phyloP scores from a whole-genome alignment of 2,888 invertebrate genomes.

The Athripsodes cinereus region DNA sequence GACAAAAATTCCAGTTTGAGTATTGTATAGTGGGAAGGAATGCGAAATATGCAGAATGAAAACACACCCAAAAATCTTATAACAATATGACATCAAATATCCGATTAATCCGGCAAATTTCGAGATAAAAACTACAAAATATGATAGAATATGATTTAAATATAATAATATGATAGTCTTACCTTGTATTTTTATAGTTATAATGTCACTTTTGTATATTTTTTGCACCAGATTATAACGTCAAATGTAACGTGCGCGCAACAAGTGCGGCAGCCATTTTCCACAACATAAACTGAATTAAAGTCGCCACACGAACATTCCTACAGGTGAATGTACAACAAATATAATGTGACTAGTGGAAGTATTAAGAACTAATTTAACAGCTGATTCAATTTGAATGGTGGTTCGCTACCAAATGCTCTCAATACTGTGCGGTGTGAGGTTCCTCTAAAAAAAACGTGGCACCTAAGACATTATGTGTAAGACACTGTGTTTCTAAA shows the following conservation, averaged over 20 bases:
- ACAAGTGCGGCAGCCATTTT: background rate
- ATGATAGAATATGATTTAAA: background rate
- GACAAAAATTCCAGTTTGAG: background rate
- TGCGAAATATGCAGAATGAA: background rate
- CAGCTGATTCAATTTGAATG: no score
- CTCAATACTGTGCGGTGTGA: no score
- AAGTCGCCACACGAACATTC: background rate
- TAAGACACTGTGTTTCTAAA: no score
- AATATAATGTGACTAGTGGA: background rate
- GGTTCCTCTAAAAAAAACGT: no score
- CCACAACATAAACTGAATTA: background rate
- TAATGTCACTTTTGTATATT: background rate
- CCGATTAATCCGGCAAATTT: background rate
- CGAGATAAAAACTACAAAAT: background rate
- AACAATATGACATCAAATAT: background rate
- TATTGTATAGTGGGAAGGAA: background rate
- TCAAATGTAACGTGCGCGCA: background rate
- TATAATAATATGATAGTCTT: background rate
- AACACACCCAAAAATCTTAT: constrained; percentile 2
- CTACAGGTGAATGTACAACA: background rate
- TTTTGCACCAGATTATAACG: background rate
- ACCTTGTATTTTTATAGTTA: background rate
- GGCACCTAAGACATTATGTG: no score
- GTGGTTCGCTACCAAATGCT: no score
- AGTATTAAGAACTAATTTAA: background rate